Conservation (phyloP, 2,888 invertebrate species). For the Thumatha senex region DNA sequence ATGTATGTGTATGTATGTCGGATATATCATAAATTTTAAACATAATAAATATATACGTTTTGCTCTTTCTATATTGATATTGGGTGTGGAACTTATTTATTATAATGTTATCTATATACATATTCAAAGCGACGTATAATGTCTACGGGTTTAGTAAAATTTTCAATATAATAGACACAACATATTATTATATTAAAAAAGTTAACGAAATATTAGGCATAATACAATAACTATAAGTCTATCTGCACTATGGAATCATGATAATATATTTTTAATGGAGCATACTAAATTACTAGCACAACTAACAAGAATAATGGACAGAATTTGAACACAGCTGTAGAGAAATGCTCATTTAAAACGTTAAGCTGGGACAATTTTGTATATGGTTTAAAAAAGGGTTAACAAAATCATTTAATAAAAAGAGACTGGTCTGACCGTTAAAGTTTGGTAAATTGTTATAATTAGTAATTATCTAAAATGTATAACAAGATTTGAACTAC, state of each 20-base stretch:
- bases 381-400: background rate
- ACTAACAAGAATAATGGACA: conserved; percentile 15
- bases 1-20: too few relatives aligned
- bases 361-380: conserved; percentile 1
- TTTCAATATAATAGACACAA: conserved; percentile 12
- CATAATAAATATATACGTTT: too few relatives aligned
- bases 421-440: background rate
- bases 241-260: conserved; percentile 17
- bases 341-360: conserved; percentile 13
- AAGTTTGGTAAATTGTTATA: background rate
- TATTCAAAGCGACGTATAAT: conserved; percentile 21
- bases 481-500: too few relatives aligned
- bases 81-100: background rate
- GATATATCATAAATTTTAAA: too few relatives aligned
- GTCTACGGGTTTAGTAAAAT: conserved; percentile 9
- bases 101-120: background rate
- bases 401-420: conserved; percentile 3
- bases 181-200: conserved; percentile 23
- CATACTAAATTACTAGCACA: conserved; percentile 12
- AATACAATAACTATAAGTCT: conserved; percentile 6
- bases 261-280: conserved; percentile 9
- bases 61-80: too few relatives aligned
- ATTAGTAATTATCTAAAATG: too few relatives aligned
- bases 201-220: conserved; percentile 4
- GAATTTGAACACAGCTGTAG: conserved; percentile 32